Conservation (phyloP, 2,888 invertebrate species). For the Pterobdella sp. region DNA sequence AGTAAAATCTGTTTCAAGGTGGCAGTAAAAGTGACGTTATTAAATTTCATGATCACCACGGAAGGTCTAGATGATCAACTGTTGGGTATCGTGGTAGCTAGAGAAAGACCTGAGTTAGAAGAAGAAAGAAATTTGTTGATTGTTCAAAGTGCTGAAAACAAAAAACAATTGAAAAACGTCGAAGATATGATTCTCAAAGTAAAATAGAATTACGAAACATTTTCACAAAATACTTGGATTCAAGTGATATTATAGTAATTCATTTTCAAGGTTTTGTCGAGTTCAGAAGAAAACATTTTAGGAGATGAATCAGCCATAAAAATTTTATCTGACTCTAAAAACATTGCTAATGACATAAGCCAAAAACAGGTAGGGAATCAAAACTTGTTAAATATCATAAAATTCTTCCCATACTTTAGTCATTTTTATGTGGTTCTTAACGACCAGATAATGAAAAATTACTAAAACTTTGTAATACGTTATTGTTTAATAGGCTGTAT, state of each 20-base stretch:
- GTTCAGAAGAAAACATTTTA: slow-evolving; percentile 54
- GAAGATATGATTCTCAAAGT: slow-evolving; percentile 31
- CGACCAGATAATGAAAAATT: too few relatives aligned
- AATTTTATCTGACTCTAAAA: slow-evolving; percentile 53
- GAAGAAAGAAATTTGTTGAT: slow-evolving; percentile 53
- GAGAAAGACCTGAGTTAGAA: slow-evolving; percentile 52
- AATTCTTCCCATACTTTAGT: too few relatives aligned
- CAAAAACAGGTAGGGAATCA: slow-evolving; percentile 54
- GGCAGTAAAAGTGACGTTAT: slow-evolving; percentile 47
- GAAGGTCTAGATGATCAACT: slow-evolving; percentile 53
- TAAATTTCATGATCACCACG: slow-evolving; percentile 54
- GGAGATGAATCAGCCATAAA: slow-evolving; percentile 55
- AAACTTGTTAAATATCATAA: too few relatives aligned
- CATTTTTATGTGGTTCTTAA: too few relatives aligned
- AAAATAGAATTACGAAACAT: too few relatives aligned
- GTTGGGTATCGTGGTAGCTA: slow-evolving; percentile 53
- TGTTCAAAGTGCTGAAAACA: slow-evolving; percentile 53
- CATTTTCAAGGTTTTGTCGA: slow-evolving; percentile 47
- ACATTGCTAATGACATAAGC: slow-evolving; percentile 52
- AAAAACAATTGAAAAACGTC: slow-evolving; percentile 39
- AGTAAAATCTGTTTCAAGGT: not conserved
- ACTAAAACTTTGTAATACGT: too few relatives aligned
- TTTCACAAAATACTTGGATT: too few relatives aligned
- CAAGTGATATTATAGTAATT: not conserved
- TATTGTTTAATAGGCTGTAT: slow-evolving; percentile 43